These are phyloP conservation scores for Apocheima hispidaria DNA, from an alignment of 2,888 invertebrate species.

Conservation along the genomic window DNA sequence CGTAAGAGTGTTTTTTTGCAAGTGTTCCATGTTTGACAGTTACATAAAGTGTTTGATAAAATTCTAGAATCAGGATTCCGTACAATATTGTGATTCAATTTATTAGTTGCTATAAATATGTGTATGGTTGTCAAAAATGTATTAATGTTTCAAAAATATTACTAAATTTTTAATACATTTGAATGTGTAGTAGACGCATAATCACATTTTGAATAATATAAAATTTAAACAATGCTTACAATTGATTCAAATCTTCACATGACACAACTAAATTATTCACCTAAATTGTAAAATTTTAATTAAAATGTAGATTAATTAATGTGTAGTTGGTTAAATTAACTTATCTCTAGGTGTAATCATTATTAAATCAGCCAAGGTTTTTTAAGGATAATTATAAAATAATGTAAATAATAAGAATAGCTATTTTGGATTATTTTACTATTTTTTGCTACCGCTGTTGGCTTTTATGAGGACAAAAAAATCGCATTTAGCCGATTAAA, in stretches of 20 bases:
- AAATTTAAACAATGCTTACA: neutral
- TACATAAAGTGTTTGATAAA: conserved; percentile 18
- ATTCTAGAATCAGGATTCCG: conserved; percentile 12
- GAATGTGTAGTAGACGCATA: neutral
- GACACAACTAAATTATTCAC: neutral
- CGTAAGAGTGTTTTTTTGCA: conserved; percentile 36
- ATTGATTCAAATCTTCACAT: conserved; percentile 18
- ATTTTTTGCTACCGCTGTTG: too few species aligned
- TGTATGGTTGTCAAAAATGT: neutral
- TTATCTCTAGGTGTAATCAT: too few species aligned
- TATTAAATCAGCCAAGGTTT: too few species aligned
- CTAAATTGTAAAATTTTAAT: too few species aligned
- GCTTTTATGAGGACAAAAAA: too few species aligned
- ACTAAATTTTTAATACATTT: neutral
- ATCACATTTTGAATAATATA: neutral
- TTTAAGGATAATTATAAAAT: too few species aligned
- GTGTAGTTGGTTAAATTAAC: neutral
- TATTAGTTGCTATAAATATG: neutral
- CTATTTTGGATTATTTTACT: too few species aligned
- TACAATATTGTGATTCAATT: conserved; percentile 10
- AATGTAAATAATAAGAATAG: too few species aligned
- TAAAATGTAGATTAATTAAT: conserved; percentile 1
- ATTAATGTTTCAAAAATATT: neutral
- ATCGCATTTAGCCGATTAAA: too few species aligned
- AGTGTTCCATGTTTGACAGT: conserved; percentile 28